Conservation (phyloP, 2,888 invertebrate genomes). For the Hyposoter didymator region DNA sequence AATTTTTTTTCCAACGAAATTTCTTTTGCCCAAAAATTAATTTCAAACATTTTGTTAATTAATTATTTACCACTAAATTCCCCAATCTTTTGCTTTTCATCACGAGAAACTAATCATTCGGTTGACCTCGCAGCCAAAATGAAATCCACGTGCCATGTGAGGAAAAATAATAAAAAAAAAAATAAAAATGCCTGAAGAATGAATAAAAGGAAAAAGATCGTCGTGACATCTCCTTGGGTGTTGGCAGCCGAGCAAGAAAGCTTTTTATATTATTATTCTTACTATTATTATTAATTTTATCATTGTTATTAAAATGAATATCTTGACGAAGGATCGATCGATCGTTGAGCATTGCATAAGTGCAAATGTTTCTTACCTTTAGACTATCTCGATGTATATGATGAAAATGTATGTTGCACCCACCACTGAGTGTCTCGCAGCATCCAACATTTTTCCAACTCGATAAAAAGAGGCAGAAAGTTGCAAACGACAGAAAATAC, state of each 20-base stretch:
- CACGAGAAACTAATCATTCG: constrained; percentile 26
- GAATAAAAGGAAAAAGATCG: constrained; percentile 37
- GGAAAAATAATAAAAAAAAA: constrained; percentile 63
- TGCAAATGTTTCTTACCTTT: constrained; percentile 74
- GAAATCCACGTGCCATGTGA: constrained; percentile 80
- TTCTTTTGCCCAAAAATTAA: too few species aligned
- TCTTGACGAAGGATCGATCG: constrained; percentile 72
- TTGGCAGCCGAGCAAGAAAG: constrained; percentile 75
- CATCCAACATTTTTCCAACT: constrained; percentile 32
- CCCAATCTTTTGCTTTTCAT: neutral
- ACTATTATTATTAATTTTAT: constrained; percentile 26
- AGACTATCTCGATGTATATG: constrained; percentile 74
- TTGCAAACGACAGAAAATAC: neutral
- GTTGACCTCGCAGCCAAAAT: constrained; percentile 82
- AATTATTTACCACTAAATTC: too few species aligned
- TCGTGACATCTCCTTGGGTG: constrained; percentile 72
- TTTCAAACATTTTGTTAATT: neutral
- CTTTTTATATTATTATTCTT: constrained; percentile 70
- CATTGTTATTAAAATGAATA: constrained; percentile 57
- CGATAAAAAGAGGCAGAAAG: constrained; percentile 8
- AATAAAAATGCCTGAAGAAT: constrained; percentile 13
- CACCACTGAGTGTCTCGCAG: constrained; percentile 72
- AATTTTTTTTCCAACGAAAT: too few species aligned
- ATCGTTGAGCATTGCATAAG: constrained; percentile 72
- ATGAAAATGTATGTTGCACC: constrained; percentile 74